Percentiles rank a stretch among this genome's conserved stretches.
Evolutionary conservation across 2,888 invertebrate species (phyloP).

Genomic region (Achlya flavicornis): DNA sequence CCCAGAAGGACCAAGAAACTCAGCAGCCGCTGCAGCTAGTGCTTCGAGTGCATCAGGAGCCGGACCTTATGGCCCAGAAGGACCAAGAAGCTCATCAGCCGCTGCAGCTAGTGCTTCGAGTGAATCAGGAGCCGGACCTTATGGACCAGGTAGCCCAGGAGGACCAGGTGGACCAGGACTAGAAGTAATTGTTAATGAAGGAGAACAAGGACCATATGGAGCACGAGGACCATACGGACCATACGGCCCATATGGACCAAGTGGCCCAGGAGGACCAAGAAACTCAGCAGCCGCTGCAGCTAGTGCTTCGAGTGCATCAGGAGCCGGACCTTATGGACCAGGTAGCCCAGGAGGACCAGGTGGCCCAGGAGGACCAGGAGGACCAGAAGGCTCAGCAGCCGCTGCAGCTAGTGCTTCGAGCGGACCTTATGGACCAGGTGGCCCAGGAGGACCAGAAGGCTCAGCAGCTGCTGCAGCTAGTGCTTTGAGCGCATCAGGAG

Average conservation of each 20-base stretch:
- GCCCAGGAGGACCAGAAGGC: slow-evolving; percentile 8
- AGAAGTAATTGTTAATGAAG: no score
- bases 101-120: neutral
- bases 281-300: no score
- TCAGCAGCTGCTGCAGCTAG: neutral
- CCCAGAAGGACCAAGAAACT: no score
- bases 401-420: no score
- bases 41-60: slow-evolving; percentile 9
- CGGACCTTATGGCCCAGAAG: slow-evolving; percentile 9
- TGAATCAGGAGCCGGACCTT: neutral
- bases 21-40: slow-evolving; percentile 15
- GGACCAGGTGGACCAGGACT: neutral
- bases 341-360: neutral
- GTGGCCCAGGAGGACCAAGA: neutral
- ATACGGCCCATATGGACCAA: no score
- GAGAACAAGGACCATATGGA: slow-evolving; percentile 14
- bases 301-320: no score
- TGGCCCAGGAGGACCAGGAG: neutral
- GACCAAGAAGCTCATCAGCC: slow-evolving; percentile 2
- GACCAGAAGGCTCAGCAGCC: no score
- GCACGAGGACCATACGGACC: no score
- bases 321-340: no score
- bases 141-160: no score
- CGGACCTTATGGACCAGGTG: no score
- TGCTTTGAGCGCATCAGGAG: slow-evolving; percentile 7